Conservation (phyloP, 2,888 invertebrate genomes). For the Sthenelais limicola region DNA sequence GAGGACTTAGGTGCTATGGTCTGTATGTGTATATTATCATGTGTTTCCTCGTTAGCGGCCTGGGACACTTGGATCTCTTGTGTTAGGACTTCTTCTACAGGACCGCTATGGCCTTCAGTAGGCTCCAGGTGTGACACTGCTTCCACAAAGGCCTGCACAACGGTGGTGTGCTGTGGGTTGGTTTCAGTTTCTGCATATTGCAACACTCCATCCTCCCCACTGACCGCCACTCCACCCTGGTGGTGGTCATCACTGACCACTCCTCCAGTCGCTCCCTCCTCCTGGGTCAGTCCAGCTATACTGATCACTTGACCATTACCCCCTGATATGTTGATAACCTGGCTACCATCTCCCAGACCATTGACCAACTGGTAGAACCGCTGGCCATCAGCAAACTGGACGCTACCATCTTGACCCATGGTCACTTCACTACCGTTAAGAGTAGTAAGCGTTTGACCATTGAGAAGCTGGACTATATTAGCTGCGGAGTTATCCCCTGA, state of each 20-base stretch:
- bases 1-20: too few relatives aligned
- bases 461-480: background rate
- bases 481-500: background rate
- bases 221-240: background rate
- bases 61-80: background rate
- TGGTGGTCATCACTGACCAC: background rate
- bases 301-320: conserved; percentile 14
- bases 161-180: background rate
- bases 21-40: too few relatives aligned
- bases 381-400: conserved; percentile 2
- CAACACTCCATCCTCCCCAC: background rate
- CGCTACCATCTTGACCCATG: background rate
- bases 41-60: too few relatives aligned
- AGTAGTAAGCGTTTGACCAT: background rate
- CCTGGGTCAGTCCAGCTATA: background rate
- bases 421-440: background rate
- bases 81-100: background rate
- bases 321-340: background rate
- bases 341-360: background rate
- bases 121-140: background rate
- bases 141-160: conserved; percentile 2
- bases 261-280: background rate
- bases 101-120: background rate
- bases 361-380: conserved; percentile 12
- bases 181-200: background rate